Evolutionary conservation across 2,113 vertebrate species (phyloP).

Genomic region (Phocoena phocoena): DNA sequence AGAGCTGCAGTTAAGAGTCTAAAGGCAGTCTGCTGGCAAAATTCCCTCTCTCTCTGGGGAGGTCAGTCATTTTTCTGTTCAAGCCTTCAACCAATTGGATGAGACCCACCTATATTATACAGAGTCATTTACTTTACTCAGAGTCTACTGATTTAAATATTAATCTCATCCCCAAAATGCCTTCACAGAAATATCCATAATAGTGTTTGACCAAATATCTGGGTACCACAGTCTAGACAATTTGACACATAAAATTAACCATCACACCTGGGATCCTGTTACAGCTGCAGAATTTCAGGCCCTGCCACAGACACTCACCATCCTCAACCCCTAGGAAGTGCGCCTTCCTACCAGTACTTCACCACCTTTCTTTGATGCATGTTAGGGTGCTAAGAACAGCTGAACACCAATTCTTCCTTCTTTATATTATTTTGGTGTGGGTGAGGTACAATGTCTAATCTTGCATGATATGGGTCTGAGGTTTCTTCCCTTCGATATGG

Average conservation of each 20-base stretch:
- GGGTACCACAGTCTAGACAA: not conserved
- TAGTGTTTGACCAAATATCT: not conserved
- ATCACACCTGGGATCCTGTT: not conserved
- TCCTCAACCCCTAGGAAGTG: not conserved
- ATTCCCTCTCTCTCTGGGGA: not conserved
- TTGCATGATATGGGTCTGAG: not conserved
- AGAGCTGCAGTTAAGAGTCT: not conserved
- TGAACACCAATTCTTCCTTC: not conserved
- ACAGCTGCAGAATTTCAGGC: not conserved
- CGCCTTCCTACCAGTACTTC: not conserved
- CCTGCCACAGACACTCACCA: not conserved
- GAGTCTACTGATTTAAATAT: not conserved
- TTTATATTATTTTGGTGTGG: not conserved
- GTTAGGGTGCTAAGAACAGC: not conserved
- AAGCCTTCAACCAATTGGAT: not conserved
- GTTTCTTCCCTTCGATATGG: not conserved
- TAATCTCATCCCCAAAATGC: not conserved
- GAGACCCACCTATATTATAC: not conserved
- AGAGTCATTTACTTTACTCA: not conserved
- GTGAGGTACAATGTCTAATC: not conserved
- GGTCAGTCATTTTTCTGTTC: not conserved
- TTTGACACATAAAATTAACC: not conserved
- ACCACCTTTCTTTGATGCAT: not conserved
- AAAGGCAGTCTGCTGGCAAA: not conserved
- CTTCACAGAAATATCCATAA: not conserved